phyloP scores from a whole-genome alignment of 2,888 invertebrate genomes.

The Eupelmus urozonus region DNA sequence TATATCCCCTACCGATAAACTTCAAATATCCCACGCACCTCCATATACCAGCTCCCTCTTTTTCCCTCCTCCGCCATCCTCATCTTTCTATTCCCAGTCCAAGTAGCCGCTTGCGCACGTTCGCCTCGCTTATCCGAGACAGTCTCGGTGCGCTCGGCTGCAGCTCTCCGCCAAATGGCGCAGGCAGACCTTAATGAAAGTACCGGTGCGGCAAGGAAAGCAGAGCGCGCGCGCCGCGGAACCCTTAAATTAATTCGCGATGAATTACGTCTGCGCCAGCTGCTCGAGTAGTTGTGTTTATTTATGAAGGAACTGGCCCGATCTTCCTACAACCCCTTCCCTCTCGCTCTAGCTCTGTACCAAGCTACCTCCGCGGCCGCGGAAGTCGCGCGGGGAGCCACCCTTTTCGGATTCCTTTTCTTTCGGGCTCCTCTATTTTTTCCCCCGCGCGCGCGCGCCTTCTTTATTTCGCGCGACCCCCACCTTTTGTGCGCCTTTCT shows the following conservation, averaged over 20 bases:
- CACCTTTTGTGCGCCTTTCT: neutral
- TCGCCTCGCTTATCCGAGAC: no score
- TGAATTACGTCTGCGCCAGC: constrained; percentile 77
- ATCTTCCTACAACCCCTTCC: constrained; percentile 43
- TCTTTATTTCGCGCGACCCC: constrained; percentile 16
- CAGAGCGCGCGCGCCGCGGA: constrained; percentile 60
- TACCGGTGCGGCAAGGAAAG: constrained; percentile 70
- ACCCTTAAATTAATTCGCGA: constrained; percentile 78
- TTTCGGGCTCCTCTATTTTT: neutral
- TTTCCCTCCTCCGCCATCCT: no score
- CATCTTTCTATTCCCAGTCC: no score
- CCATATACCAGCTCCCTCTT: no score
- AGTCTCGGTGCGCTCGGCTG: no score
- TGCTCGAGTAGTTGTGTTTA: constrained; percentile 77
- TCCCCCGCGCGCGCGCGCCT: neutral
- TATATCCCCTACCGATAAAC: no score
- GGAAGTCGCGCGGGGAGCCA: constrained; percentile 26
- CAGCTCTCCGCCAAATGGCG: constrained; percentile 74
- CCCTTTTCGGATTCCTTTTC: constrained; percentile 51
- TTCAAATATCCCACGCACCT: no score
- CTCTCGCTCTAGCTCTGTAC: constrained; percentile 26
- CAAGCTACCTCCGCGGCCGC: constrained; percentile 2
- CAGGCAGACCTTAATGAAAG: constrained; percentile 77
- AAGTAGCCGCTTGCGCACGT: no score
- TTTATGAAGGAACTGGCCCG: constrained; percentile 76